phyloP scores from a whole-genome alignment of 2,113 vertebrate species.

The Dicrurus megarhynchus region DNA sequence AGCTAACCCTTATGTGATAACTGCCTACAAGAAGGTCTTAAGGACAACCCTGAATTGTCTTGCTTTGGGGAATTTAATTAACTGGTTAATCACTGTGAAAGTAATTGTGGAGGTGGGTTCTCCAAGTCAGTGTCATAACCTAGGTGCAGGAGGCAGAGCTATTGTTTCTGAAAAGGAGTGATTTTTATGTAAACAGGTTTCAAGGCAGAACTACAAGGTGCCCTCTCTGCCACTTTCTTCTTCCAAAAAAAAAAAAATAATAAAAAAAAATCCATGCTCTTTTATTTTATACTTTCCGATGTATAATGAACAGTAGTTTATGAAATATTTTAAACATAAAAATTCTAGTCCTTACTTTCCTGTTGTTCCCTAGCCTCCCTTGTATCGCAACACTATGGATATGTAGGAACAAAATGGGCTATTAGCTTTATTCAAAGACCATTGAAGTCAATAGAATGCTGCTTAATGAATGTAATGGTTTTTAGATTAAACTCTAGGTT shows the following conservation, averaged over 20 bases:
- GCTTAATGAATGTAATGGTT: conserved; percentile 12
- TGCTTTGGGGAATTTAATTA: background rate
- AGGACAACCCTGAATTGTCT: background rate
- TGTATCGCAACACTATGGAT: background rate
- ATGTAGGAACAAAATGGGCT: conserved; percentile 4
- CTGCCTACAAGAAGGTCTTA: background rate
- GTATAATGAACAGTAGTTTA: background rate
- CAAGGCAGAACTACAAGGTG: background rate
- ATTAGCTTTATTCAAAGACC: conserved; percentile 25
- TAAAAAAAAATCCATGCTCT: background rate
- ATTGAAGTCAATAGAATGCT: conserved; percentile 31
- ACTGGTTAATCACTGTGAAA: background rate
- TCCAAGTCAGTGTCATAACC: background rate
- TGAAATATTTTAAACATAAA: background rate
- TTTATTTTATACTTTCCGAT: background rate
- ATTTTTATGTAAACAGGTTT: background rate
- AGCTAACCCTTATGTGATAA: background rate
- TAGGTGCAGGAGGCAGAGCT: background rate
- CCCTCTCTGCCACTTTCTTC: background rate
- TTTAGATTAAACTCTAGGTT: conserved; percentile 33
- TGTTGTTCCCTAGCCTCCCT: background rate
- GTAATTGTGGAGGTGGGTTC: background rate
- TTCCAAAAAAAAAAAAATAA: background rate
- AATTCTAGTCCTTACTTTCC: background rate
- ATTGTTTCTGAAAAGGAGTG: background rate